Conservation (phyloP, 2,888 invertebrate genomes). For the Girardia tigrina region DNA sequence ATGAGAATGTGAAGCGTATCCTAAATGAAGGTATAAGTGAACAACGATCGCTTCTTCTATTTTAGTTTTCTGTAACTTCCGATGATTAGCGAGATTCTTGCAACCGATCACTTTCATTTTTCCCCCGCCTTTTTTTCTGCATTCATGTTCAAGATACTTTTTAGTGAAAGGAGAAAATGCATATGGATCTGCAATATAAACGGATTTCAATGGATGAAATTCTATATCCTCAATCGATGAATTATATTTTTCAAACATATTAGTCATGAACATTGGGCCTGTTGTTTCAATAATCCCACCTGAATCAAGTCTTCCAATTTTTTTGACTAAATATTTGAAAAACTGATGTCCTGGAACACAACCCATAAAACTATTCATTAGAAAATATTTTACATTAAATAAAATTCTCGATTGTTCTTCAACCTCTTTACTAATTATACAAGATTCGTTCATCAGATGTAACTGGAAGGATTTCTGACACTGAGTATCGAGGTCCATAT, state of each 20-base stretch:
- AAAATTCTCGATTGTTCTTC: background rate
- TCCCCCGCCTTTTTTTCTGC: background rate
- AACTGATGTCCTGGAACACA: background rate
- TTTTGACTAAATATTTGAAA: background rate
- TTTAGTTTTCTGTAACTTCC: background rate
- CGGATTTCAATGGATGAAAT: background rate
- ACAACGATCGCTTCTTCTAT: background rate
- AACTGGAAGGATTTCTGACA: background rate
- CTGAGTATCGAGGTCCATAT: background rate
- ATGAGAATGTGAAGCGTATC: no score
- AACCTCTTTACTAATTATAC: background rate
- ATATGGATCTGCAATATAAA: background rate
- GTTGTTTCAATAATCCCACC: background rate
- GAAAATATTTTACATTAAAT: background rate
- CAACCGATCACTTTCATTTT: background rate
- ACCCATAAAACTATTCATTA: background rate
- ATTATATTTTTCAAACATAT: background rate
- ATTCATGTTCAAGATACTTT: background rate
- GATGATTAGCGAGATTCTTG: background rate
- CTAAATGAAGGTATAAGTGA: background rate
- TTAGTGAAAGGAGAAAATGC: background rate
- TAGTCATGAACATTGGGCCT: background rate
- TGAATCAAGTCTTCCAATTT: background rate
- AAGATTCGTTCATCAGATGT: background rate
- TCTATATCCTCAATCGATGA: background rate